Evolutionary conservation across 2,888 invertebrate species (phyloP), one percentile per base, ranked within the genome.

Genomic region (Drosophila quinaria): DNA sequence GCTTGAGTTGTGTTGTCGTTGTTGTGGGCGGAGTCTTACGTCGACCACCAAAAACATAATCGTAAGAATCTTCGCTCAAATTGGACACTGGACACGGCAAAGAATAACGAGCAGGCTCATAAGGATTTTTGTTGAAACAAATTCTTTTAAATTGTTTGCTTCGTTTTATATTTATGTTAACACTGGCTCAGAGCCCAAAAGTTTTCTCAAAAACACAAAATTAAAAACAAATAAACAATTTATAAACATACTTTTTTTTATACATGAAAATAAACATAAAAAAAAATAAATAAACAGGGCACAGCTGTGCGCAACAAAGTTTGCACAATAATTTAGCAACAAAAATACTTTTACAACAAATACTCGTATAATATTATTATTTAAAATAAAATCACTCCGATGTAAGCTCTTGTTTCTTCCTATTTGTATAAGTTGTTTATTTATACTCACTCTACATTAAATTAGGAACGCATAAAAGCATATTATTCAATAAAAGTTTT

Each of bases 31-130:
- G 92, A 90, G 91, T 92, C 91, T 93, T 92, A 90, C 91, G 91
- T 91, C 92, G 93, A 92, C 93, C 93, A 91, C 93, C 93, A 93
- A 93, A 93, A 91, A 93, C 93, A 93, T 93, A 93, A 92, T 93
- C 93, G 92, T 93, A 93, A 88, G 93, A 93, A 90, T 92, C 92
- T 91, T 93, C 93, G 91, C 92, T 93, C 92, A 93, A 92, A 92
- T 92, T 93, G 91, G 93, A 92, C 92, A 93, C 93, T 93, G 89
- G 73, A 83, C 51, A 58, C 51, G 68, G 72, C 74, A 70, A 66
- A 74, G 47, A 70, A 74, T 68, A 81, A 75, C 64, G 81, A 66
- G 81, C 78, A 78, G 69, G 63, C 74, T 73, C 61, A 78, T 78
- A 65, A 80, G 73, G 67, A 64, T 58, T 62, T 68, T 62, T 47